These are phyloP conservation scores for Zygothrica quintamaculata DNA, from an alignment of 2,888 invertebrate genomes.

Conservation along the genomic window DNA sequence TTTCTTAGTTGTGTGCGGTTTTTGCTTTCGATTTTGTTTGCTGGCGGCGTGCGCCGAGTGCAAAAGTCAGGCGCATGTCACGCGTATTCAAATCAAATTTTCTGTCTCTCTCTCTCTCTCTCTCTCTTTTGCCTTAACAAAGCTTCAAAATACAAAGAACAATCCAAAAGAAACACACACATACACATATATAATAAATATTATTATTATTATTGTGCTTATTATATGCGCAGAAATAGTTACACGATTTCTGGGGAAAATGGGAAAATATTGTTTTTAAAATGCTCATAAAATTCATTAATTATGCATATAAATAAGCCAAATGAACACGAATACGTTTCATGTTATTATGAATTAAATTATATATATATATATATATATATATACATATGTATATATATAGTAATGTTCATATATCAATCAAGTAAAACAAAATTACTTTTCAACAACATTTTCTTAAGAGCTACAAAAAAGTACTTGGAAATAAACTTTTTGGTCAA, in stretches of 20 bases:
- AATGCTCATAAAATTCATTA: no score
- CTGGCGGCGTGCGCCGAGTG: conserved; percentile 61
- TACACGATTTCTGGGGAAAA: no score
- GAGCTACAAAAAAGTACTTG: no score
- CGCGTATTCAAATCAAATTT: conserved; percentile 76
- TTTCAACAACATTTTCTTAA: no score
- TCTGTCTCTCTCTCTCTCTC: conserved; percentile 5
- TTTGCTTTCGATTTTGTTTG: conserved; percentile 55
- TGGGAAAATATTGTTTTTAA: no score
- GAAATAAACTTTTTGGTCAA: no score
- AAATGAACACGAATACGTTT: background rate
- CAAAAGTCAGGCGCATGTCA: conserved; percentile 79
- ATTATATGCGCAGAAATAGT: no score
- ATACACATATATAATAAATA: background rate
- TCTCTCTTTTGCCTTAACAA: no score
- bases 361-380: background rate
- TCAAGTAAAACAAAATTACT: background rate
- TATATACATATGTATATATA: background rate
- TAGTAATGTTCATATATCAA: no score
- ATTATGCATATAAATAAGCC: no score
- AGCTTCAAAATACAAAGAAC: background rate
- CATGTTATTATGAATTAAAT: background rate
- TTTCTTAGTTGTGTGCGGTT: conserved; percentile 23
- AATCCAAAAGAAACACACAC: background rate
- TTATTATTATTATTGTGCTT: background rate